Evolutionary conservation across 1,140 invertebrate genomes (phyloP).

Genomic region (Hylyphantes graminicola): DNA sequence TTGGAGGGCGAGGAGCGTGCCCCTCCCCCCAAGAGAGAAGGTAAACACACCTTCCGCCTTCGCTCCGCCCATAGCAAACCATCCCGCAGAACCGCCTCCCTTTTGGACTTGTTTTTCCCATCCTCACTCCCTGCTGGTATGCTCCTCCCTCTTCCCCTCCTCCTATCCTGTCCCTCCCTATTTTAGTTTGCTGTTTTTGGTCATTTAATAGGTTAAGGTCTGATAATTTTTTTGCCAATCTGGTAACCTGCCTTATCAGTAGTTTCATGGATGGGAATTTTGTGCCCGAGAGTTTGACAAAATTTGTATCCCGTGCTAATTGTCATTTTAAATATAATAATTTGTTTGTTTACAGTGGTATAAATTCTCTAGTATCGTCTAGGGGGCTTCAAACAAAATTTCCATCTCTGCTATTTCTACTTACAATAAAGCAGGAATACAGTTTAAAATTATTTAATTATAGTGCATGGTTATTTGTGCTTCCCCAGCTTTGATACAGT

Average conservation of each 20-base stretch:
- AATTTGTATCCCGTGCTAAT: no score
- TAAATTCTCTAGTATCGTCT: no score
- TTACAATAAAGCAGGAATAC: no score
- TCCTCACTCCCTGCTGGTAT: conserved; percentile 58
- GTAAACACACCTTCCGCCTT: conserved; percentile 66
- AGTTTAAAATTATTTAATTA: no score
- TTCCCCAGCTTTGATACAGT: no score
- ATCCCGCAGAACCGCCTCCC: conserved; percentile 90
- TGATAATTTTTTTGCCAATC: not conserved
- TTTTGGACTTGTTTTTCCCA: conserved; percentile 71
- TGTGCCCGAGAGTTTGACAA: no score
- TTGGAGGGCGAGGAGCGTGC: conserved; percentile 69
- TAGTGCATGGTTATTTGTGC: no score
- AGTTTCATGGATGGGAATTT: no score
- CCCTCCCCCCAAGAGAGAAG: conserved; percentile 70
- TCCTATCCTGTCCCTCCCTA: conserved; percentile 7
- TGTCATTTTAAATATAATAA: no score
- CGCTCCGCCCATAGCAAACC: conserved; percentile 73
- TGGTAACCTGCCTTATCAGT: not conserved
- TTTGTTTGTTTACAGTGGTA: no score
- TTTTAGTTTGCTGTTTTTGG: not conserved
- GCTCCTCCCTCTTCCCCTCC: conserved; percentile 31
- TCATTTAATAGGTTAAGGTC: not conserved
- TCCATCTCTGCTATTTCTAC: no score
- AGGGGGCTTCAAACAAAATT: no score